Evolutionary conservation across 2,888 invertebrate genomes (phyloP).

Genomic region (Maniola hyperantus): DNA sequence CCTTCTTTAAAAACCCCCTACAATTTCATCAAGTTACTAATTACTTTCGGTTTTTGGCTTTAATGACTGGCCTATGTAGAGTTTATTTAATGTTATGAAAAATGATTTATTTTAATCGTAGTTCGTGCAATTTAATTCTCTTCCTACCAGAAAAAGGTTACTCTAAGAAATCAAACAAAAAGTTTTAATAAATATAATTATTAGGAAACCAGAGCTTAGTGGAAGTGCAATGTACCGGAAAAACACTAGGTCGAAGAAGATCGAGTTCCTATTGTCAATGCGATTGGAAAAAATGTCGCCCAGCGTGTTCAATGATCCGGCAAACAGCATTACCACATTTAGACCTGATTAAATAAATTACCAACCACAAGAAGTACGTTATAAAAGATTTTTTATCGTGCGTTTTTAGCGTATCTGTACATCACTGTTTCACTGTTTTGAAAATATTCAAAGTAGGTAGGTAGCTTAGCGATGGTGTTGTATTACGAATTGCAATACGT

Average conservation of each 20-base stretch:
- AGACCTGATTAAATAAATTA: neutral
- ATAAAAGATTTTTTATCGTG: neutral
- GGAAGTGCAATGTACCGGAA: neutral
- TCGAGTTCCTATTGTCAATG: neutral
- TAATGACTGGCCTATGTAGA: too few relatives aligned
- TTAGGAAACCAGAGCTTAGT: neutral
- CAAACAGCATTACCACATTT: constrained; percentile 12
- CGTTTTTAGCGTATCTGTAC: neutral
- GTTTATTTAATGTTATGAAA: too few relatives aligned
- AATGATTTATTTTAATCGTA: too few relatives aligned
- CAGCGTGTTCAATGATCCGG: constrained; percentile 2
- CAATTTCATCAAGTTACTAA: too few relatives aligned
- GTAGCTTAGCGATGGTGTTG: too few relatives aligned
- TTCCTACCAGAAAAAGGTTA: too few relatives aligned
- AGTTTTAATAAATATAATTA: neutral
- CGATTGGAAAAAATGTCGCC: neutral
- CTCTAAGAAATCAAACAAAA: too few relatives aligned
- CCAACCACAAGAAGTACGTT: neutral
- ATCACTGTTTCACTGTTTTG: neutral
- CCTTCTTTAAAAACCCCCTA: too few relatives aligned
- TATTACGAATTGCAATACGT: too few relatives aligned
- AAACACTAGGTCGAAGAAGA: neutral
- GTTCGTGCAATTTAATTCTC: too few relatives aligned
- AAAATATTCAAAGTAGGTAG: too few relatives aligned
- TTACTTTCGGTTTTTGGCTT: too few relatives aligned